Evolutionary conservation across 2,888 invertebrate genomes (phyloP), one percentile per base, ranked within the genome.

Genomic region (Helleia helle): DNA sequence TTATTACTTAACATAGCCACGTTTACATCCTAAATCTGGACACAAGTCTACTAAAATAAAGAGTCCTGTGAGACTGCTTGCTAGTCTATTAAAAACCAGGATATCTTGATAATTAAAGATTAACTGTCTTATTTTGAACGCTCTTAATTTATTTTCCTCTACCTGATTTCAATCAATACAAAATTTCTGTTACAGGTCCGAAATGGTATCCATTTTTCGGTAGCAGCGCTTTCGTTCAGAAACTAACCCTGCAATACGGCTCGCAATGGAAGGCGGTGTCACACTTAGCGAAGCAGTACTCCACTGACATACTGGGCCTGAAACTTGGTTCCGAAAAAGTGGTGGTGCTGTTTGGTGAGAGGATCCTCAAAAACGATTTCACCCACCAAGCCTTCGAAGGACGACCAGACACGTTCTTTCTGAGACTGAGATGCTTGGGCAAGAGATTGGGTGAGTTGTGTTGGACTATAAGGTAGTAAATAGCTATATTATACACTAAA

Each of bases 401-500:
- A 1, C 79, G 93, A 44, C 92, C 92, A 0, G 87, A 90, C 52
- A 91, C 88, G 22, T 92, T 91, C 57, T 90, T 91, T 56, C 87
- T 90, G 51, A 79, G 87, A 49, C 65, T 91, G 41, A 79, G 92
- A 41, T 87, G 91, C 15, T 88, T 91, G 44, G 91, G 91, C 12
- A 87, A 89, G 62, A 75, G 87, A 64, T 72, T 87, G 51, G 92
- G 92, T 90, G 64, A 62, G 59, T 49, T n/a, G n/a, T n/a, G n/a
- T n/a, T n/a, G n/a, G n/a, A n/a, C n/a, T n/a, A n/a, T n/a, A n/a
- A n/a, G n/a, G n/a, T n/a, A n/a, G n/a, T n/a, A n/a, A n/a, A n/a
- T n/a, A n/a, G n/a, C n/a, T n/a, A n/a, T n/a, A n/a, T n/a, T n/a
- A n/a, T n/a, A n/a, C n/a, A n/a, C n/a, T n/a, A n/a, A n/a, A n/a